Conservation (phyloP, 1,140 invertebrate genomes). For the Sinonovacula constricta region DNA sequence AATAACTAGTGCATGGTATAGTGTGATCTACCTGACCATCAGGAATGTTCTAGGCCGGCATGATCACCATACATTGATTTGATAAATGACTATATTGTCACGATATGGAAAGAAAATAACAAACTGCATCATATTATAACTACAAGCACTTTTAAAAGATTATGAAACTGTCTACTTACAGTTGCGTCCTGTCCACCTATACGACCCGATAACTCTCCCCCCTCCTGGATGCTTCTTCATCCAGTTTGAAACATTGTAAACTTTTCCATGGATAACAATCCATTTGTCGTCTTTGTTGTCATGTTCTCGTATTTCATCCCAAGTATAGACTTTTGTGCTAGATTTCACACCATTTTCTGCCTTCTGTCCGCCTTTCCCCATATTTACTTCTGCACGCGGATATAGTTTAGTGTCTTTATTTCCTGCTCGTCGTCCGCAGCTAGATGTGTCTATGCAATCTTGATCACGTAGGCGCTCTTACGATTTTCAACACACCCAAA, state of each 20-base stretch:
- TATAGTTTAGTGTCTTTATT: background rate
- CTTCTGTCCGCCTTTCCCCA: slow-evolving; percentile 41
- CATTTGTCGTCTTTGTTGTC: slow-evolving; percentile 69
- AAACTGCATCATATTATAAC: background rate
- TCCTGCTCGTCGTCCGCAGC: background rate
- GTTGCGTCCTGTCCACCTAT: slow-evolving; percentile 78
- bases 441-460: background rate
- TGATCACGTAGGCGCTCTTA: background rate
- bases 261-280: slow-evolving; percentile 74
- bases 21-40: no score
- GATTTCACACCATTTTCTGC: background rate
- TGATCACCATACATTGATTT: no score
- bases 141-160: background rate
- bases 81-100: slow-evolving; percentile 6
- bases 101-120: slow-evolving; percentile 1
- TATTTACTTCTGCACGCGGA: background rate
- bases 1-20: no score
- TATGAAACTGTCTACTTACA: slow-evolving; percentile 58
- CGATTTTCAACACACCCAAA: background rate
- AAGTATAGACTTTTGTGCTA: slow-evolving; percentile 20
- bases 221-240: slow-evolving; percentile 77
- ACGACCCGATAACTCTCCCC: slow-evolving; percentile 73
- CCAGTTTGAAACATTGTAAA: slow-evolving; percentile 76
- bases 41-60: no score
- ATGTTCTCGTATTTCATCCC: slow-evolving; percentile 71